Evolutionary conservation across 1,140 invertebrate genomes (phyloP).

Genomic region (Procambarus clarkii): DNA sequence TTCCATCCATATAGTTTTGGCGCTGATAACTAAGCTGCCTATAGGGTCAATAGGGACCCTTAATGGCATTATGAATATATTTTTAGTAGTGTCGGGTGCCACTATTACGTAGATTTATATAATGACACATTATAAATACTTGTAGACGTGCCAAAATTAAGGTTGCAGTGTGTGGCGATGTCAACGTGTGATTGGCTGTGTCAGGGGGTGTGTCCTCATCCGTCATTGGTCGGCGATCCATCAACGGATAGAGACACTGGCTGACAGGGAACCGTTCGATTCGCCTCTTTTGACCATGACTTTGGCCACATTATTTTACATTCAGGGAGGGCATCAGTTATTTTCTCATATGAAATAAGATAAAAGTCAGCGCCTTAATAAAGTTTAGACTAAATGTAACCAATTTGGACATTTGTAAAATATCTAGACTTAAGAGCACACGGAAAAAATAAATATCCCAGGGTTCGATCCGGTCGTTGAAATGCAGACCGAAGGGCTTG

Average conservation of each 20-base stretch:
- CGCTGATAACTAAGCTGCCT: not conserved
- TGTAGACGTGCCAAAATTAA: conserved; percentile 30
- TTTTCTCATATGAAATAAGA: not conserved
- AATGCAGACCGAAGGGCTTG: conserved; percentile 65
- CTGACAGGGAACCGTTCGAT: no score
- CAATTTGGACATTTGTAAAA: not conserved
- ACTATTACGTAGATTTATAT: not conserved
- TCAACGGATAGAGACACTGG: no score
- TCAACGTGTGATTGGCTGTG: no score
- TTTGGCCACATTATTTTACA: not conserved
- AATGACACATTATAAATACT: conserved; percentile 45
- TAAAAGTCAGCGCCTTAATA: not conserved
- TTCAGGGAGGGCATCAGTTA: not conserved
- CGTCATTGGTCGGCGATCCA: no score
- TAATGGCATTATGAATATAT: no score
- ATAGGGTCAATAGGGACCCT: no score
- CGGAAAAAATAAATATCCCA: not conserved
- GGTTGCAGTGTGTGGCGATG: conserved; percentile 48
- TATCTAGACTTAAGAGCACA: not conserved
- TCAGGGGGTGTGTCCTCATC: no score
- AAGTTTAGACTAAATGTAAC: not conserved
- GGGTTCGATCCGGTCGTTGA: conserved; percentile 11
- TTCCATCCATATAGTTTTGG: conserved; percentile 19
- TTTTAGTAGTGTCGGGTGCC: no score
- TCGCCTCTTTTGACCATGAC: conserved; percentile 37